A percentile compares a stretch with the other conserved stretches of the same genome.
Evolutionary conservation across 92 coral and sea anemone genomes (phyloP).

Genomic region (Epizoanthus illoricatus): DNA sequence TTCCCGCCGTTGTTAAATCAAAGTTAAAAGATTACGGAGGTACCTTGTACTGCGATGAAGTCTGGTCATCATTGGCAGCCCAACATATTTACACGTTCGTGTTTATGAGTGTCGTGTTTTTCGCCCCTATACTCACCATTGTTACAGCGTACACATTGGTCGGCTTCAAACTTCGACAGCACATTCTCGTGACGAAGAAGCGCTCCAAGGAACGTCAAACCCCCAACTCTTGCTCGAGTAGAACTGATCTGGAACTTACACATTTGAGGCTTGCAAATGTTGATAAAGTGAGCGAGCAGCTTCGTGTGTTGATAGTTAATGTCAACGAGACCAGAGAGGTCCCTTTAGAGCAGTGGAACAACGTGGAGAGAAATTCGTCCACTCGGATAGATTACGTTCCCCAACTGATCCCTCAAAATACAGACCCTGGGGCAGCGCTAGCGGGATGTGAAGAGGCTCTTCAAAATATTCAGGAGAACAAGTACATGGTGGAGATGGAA

Average conservation of each 20-base stretch:
- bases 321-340: constrained; percentile 5
- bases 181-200: background rate
- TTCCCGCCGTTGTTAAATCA: background rate
- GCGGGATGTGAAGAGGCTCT: background rate
- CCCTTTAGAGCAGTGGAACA: background rate
- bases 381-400: background rate
- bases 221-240: background rate
- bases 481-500: constrained; percentile 1
- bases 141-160: background rate
- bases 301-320: background rate
- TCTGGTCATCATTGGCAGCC: background rate
- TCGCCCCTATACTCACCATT: background rate
- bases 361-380: background rate
- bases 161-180: constrained; percentile 4
- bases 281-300: background rate
- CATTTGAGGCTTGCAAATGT: background rate
- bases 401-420: background rate
- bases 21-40: background rate
- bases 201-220: background rate
- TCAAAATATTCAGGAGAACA: background rate
- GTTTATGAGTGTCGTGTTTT: background rate
- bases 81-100: background rate
- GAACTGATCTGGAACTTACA: background rate
- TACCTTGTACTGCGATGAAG: background rate
- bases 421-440: background rate